Conservation (phyloP, 1,140 invertebrate genomes). For the Metopolophium dirhodum region DNA sequence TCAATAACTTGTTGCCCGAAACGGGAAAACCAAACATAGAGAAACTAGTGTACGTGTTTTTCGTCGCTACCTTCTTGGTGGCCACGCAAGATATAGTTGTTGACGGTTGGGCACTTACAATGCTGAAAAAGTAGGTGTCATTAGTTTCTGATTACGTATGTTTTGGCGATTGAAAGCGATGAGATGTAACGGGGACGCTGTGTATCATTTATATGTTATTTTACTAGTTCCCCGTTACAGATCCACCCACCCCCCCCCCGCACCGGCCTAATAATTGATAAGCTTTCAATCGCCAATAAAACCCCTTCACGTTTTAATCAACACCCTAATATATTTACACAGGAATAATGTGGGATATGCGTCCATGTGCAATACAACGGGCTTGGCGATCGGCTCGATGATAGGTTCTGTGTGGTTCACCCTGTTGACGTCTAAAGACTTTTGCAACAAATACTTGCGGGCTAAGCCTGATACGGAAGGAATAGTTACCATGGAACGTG, state of each 20-base stretch:
- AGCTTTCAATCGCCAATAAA: neutral
- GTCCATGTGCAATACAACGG: constrained; percentile 97
- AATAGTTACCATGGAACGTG: constrained; percentile 84
- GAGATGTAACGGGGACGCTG: too few relatives aligned
- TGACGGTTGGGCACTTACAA: constrained; percentile 98
- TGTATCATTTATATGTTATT: too few relatives aligned
- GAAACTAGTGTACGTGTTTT: constrained; percentile 84
- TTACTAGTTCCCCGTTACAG: too few relatives aligned
- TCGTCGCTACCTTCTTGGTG: constrained; percentile 85
- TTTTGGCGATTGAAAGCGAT: too few relatives aligned
- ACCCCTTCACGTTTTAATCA: neutral
- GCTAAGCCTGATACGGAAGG: constrained; percentile 72
- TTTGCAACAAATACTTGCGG: constrained; percentile 93
- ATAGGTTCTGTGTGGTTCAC: constrained; percentile 96
- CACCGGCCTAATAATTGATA: too few relatives aligned
- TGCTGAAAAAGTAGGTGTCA: constrained; percentile 81
- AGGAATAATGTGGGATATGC: constrained; percentile 95
- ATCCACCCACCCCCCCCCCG: too few relatives aligned
- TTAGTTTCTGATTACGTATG: neutral
- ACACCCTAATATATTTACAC: constrained; percentile 44
- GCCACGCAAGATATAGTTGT: constrained; percentile 99
- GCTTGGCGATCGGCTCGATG: constrained; percentile 97
- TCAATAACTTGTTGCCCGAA: neutral
- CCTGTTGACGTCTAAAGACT: constrained; percentile 92
- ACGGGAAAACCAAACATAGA: constrained; percentile 74